phyloP scores from a whole-genome alignment of 35 echinoderm and acorn worm genomes.

The Hemicentrotus pulcherrimus region DNA sequence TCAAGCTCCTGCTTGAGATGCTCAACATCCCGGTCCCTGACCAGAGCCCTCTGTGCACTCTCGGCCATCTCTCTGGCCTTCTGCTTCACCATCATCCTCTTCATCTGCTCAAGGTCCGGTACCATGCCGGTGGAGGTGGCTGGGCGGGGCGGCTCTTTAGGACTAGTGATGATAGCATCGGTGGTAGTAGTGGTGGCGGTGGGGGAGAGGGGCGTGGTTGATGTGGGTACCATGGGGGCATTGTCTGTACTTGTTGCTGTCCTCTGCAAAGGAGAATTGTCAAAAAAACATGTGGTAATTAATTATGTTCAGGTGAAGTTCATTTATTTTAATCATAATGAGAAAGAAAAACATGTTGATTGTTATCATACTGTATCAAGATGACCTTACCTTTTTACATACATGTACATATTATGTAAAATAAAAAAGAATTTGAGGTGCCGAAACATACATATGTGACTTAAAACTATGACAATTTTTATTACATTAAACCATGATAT shows the following conservation, averaged over 20 bases:
- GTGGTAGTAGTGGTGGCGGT: neutral
- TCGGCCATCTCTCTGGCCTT: slow-evolving; percentile 72
- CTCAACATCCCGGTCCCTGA: slow-evolving; percentile 63
- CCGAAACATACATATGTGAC: too few relatives aligned
- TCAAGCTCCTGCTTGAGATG: slow-evolving; percentile 49
- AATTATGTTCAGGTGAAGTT: too few relatives aligned
- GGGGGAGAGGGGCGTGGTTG: neutral
- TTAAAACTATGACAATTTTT: too few relatives aligned
- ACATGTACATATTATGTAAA: too few relatives aligned
- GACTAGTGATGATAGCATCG: neutral
- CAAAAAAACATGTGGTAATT: too few relatives aligned
- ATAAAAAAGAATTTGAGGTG: too few relatives aligned
- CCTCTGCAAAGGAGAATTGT: neutral
- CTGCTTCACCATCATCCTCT: slow-evolving; percentile 62
- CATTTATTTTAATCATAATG: too few relatives aligned
- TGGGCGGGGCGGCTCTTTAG: neutral
- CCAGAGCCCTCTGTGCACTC: slow-evolving; percentile 68
- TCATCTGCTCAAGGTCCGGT: slow-evolving; percentile 57
- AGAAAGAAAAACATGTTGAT: too few relatives aligned
- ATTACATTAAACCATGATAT: too few relatives aligned
- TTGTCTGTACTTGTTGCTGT: neutral
- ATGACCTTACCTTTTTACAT: too few relatives aligned
- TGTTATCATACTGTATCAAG: too few relatives aligned
- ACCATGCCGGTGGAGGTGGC: neutral
- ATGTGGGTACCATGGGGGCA: neutral